Base-by-base conservation (phyloP, 2,113 vertebrate species). In the Istiophorus platypterus region DNA sequence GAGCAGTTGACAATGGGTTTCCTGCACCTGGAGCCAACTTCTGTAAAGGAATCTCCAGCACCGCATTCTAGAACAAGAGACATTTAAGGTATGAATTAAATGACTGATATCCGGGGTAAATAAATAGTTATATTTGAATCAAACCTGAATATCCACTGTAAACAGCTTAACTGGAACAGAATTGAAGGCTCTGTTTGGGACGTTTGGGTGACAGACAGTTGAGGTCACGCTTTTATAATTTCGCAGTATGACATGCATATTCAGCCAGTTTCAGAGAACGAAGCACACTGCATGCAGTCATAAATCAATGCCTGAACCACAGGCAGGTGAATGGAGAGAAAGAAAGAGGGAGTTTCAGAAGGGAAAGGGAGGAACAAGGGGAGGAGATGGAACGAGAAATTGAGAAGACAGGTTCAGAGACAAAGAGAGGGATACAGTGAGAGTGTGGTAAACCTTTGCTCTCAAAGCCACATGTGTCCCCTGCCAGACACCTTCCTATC, bases 201-300 rank as follows among this genome's bases (percentile, higher is more conserved):
- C 63, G 69, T 62, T 84, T 58, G 68, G 86, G 82, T 89, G 78
- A 61, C 73, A 78, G 80, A 86, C 71, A 61, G 78, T 49, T 49
- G 86, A 85, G 84, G 79, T 91, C 89, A 80, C 17, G 58, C 76
- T 82, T 81, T 80, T 71, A 81, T 88, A 90, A 91, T 88, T 92
- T 86, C 62, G 74, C 84, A 72, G 73, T 80, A 67, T 72, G 83
- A 86, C 85, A 88, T 64, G 89, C 88, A 90, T 78, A 90, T 91
- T 86, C 80, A 69, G 41, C 34, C 76, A 82, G 65, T 76, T 85
- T 85, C 64, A 84, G 76, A 78, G 77, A 84, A 42, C 82, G 78
- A 84, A 88, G 62, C 80, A 18, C 57, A 54, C 17, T 22, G 86
- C 80, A 62, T 45, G 78, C 39, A 72, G 58, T 27, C 82, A 88